phyloP scores from a whole-genome alignment of 2,113 vertebrate species.

The Daboia siamensis region DNA sequence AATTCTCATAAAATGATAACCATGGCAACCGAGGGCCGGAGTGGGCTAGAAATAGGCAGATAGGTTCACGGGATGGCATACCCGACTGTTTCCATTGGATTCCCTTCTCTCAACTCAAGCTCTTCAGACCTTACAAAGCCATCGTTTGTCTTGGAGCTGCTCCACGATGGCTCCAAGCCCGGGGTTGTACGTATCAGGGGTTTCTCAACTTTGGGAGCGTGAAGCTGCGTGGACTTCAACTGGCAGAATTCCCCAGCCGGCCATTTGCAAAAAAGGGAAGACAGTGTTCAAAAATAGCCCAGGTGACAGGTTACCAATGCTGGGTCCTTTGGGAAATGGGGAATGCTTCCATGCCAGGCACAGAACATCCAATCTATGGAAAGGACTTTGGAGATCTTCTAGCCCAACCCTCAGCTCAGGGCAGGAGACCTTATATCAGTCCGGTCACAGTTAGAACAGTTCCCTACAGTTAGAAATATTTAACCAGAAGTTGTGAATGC shows the following conservation, averaged over 20 bases:
- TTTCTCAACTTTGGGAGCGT: too few relatives aligned
- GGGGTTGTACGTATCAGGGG: neutral
- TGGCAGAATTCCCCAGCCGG: neutral
- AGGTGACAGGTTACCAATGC: neutral
- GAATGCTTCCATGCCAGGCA: too few relatives aligned
- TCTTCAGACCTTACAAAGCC: neutral
- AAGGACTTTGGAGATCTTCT: too few relatives aligned
- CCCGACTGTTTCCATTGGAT: neutral
- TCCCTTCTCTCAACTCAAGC: too few relatives aligned
- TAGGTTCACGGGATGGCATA: neutral
- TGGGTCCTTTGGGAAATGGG: too few relatives aligned
- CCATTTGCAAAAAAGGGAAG: neutral
- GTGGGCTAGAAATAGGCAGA: neutral
- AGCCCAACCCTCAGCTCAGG: too few relatives aligned
- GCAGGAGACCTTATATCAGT: too few relatives aligned
- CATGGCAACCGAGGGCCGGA: neutral
- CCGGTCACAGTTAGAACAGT: too few relatives aligned
- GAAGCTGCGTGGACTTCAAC: neutral
- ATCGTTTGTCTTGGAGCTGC: neutral
- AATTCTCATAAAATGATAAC: neutral
- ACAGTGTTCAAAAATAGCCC: neutral
- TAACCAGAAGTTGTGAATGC: too few relatives aligned
- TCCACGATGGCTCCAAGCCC: too few relatives aligned
- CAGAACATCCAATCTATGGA: too few relatives aligned
- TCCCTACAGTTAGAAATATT: too few relatives aligned